Conservation (phyloP, 2,113 vertebrate species). For the Oenanthe oenanthe region DNA sequence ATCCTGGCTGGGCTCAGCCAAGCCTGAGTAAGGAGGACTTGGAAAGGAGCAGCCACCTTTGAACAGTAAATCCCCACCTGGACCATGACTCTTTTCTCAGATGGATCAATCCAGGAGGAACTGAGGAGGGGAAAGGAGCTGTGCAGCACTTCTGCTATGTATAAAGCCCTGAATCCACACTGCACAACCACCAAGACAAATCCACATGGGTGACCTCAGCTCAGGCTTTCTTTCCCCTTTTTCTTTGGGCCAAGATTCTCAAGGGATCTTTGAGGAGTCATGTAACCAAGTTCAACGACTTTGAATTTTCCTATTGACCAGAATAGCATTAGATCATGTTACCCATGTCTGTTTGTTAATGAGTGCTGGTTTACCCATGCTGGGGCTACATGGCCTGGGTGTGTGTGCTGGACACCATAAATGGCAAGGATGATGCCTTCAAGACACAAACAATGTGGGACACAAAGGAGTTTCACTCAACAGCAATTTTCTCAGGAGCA, state of each 20-base stretch:
- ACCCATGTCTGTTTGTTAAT: constrained; percentile 37
- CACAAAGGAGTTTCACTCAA: neutral
- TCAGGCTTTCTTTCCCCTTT: neutral
- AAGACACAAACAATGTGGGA: neutral
- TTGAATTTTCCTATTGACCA: constrained; percentile 57
- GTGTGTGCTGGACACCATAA: constrained; percentile 20
- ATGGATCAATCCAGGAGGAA: neutral
- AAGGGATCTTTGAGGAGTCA: constrained; percentile 18
- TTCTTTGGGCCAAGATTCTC: constrained; percentile 5
- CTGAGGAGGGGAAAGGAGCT: neutral
- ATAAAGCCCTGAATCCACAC: neutral
- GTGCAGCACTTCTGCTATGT: neutral
- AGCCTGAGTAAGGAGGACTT: neutral
- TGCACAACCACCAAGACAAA: neutral
- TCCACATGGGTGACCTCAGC: neutral
- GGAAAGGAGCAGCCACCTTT: neutral
- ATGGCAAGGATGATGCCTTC: constrained; percentile 29
- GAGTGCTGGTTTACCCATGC: neutral
- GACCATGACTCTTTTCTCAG: neutral
- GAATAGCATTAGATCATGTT: constrained; percentile 57
- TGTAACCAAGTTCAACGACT: constrained; percentile 2
- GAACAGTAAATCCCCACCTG: neutral
- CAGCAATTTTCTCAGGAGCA: neutral
- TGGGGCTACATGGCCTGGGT: neutral
- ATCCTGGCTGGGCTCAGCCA: neutral